Evolutionary conservation across 2,888 invertebrate genomes (phyloP), one percentile per base, ranked within the genome.

Genomic region (Epiperipatus broadwayi): DNA sequence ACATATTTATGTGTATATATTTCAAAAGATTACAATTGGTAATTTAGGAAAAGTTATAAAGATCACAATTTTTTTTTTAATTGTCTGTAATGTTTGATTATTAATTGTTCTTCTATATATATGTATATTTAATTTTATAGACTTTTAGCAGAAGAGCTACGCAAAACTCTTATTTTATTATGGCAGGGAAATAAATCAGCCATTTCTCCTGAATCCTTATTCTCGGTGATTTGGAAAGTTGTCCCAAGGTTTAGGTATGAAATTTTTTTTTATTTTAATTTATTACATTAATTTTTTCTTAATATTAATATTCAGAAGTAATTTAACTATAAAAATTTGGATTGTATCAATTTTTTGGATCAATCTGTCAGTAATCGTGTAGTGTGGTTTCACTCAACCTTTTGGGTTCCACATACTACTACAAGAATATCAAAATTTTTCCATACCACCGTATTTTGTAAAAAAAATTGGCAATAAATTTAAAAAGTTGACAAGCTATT

Each of bases 171-270:
- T 41, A 69, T 77, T 46, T 72, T 72, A 43, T 57, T 80, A 46
- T 60, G 63, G 55, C 68, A 71, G 35, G 75, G 75, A 21, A 72
- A 71, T n/a, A 76, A 77, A 50, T 70, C 72, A 7, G 75, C 78
- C 3, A 78, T 79, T 43, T 76, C 78, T 1, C 79, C 80, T 1
- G 77, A 78, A 55, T 75, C 77, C 47, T 65, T 81, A 44, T 78
- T 79, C 54, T 67, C 74, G 35, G 78, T 78, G 33, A 78, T 80
- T 43, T 79, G 79, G 77, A 78, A 77, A 58, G 76, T 79, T 44
- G 78, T 78, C 45, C 79, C 79, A 35, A 64, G 78, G 50, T 80
- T 79, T 61, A 68, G 75, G 49, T 63, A 46, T 47, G 45, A n/a
- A n/a, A n/a, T n/a, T n/a, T n/a, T n/a, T n/a, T n/a, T n/a, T n/a